Base-by-base conservation (phyloP, 2,888 invertebrate species). In the Eilema sororculum region DNA sequence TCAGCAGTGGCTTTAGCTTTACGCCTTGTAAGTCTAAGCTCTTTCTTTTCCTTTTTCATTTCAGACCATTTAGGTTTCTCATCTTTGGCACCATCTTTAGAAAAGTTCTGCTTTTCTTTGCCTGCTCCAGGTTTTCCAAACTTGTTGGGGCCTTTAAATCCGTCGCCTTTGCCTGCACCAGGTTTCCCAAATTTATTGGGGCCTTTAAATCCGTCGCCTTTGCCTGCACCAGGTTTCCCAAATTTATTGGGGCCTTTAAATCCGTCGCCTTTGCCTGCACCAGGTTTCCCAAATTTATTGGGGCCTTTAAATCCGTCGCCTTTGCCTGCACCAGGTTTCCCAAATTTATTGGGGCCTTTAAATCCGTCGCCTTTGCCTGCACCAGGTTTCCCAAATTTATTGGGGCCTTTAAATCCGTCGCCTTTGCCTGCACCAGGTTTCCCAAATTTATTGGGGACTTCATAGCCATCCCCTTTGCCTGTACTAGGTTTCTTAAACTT, bases 31-130 rank as follows among this genome's bases (percentile, higher is more conserved):
- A 96, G 84, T 75, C 96, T 96, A 2, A 98, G 89, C 76, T 97
- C 96, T 82, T 97, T 98, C 84, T 97, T 97, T 73, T 97, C 96
- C 83, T 97, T 96, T 84, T 97, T 98, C 88, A 97, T 96, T 86
- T 97, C 96, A 16, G 95, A 93, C 98, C 98, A 98, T 85, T 97
- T 96, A 0, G 96, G 96, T 69, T 91, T 97, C 85, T 86, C 92
- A 3, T 85, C 88, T 67, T 76, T 83, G 1, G 76, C 74, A 62
- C 86, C 85, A 41, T 86, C 87, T 78, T 91, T 91, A 1, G 86
- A 72, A 74, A 83, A 81, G 37, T 88, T 87, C 0, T 81, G 75
- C 67, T 90, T 90, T 0, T 75, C 82, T 62, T 86, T 81, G 28
- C 73, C 78, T n/a, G 69, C 62, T 63, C 76, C 81, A 33, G 68